Evolutionary conservation across 2,888 invertebrate species (phyloP).

Genomic region (Micoletzkya japonica): DNA sequence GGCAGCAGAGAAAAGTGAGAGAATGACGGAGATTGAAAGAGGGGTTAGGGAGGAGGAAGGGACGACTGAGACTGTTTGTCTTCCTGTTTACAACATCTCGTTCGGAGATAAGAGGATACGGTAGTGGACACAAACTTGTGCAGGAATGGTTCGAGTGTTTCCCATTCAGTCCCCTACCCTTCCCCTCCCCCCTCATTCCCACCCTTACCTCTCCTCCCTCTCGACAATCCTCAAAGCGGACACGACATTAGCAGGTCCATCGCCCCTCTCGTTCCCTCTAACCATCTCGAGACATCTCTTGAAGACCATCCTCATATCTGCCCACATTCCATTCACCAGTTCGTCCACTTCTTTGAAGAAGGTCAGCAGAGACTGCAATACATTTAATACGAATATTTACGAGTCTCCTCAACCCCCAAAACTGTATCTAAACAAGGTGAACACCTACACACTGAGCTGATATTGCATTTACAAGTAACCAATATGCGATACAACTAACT

Average conservation of each 20-base stretch:
- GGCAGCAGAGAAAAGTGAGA: too few relatives aligned
- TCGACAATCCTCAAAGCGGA: constrained; percentile 94
- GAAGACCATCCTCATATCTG: constrained; percentile 70
- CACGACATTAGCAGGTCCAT: constrained; percentile 75
- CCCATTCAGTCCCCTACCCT: not conserved
- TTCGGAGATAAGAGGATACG: too few relatives aligned
- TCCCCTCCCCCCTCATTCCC: not conserved
- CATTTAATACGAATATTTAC: not conserved
- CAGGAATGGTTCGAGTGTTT: too few relatives aligned
- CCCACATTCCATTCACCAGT: constrained; percentile 75
- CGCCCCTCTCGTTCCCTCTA: constrained; percentile 70
- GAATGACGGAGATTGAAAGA: too few relatives aligned
- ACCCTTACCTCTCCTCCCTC: constrained; percentile 80
- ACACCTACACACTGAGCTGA: too few relatives aligned
- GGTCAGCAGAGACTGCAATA: constrained; percentile 77
- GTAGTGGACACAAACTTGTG: too few relatives aligned
- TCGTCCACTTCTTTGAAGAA: constrained; percentile 94
- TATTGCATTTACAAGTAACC: too few relatives aligned
- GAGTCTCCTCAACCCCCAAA: not conserved
- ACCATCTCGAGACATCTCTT: constrained; percentile 72
- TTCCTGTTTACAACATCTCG: too few relatives aligned
- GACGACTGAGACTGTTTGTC: too few relatives aligned
- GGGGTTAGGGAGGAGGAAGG: too few relatives aligned
- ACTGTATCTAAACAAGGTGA: too few relatives aligned
- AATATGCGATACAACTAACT: too few relatives aligned